Evolutionary conservation across 2,113 vertebrate genomes (phyloP), one percentile per base, ranked within the genome.

Genomic region (Dromiciops gliroides): DNA sequence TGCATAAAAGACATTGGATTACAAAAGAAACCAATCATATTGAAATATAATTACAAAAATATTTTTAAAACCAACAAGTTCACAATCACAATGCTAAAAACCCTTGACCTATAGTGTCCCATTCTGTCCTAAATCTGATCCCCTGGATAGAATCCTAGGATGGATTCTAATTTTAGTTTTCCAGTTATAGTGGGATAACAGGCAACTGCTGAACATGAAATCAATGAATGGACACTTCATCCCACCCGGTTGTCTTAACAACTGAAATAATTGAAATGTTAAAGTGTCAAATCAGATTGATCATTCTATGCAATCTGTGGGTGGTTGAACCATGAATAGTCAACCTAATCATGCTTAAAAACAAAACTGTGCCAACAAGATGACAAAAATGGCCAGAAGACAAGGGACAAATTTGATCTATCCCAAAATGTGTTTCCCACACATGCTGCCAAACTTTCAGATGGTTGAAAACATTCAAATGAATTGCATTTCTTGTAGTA

Each of bases 241-340:
- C 96, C 92, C 95, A 94, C 97, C 83, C 48, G 50, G 97, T 97
- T 97, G 96, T 96, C 97, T 97, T 97, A 97, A 97, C 97, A 97
- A 97, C 97, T 83, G 92, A 97, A 97, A 96, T 97, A 97, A 96
- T 96, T 97, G 94, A 96, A 97, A 98, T 97, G 97, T 98, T 97
- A 97, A 97, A 97, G 96, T 97, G 94, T 95, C 97, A 97, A 97
- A 92, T 91, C 88, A 96, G 95, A 97, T 94, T 93, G 96, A 97
- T 97, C 95, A 94, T 97, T 97, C 97, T 89, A 97, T 97, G 92
- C 90, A 93, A 28, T 95, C 94, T 83, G 95, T 97, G 96, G 94
- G 96, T 93, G 96, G 89, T 48, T 97, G 96, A 97, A 96, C 95
- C 90, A 94, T 91, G 93, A 95, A 93, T 95, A 95, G 91, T 96